A percentile compares a stretch with the other conserved stretches of the same genome.
phyloP scores from a whole-genome alignment of 2,888 invertebrate species.

The Agapetus fuscipes region DNA sequence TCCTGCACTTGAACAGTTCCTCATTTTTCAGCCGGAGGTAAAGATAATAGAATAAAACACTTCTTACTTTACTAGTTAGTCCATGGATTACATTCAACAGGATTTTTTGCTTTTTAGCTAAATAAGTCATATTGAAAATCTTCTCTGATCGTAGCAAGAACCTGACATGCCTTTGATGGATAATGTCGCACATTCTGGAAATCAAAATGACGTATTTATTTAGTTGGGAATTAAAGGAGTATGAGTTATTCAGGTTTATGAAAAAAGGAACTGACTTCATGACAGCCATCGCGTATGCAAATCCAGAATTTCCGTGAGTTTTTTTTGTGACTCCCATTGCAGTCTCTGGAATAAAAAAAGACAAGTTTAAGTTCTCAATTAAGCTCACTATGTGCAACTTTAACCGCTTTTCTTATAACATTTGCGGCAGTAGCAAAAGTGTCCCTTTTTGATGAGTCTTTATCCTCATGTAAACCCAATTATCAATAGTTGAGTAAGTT shows the following conservation, averaged over 20 bases:
- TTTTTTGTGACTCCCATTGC: constrained; percentile 76
- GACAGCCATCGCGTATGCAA: constrained; percentile 75
- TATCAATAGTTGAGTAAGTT: too few relatives aligned
- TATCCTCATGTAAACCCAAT: too few relatives aligned
- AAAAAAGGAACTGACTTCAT: constrained; percentile 48
- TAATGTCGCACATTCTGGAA: constrained; percentile 66
- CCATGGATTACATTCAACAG: constrained; percentile 64
- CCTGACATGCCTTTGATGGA: constrained; percentile 69
- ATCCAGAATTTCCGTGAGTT: constrained; percentile 61
- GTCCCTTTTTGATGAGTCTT: too few relatives aligned
- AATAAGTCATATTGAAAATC: constrained; percentile 59
- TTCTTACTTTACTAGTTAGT: constrained; percentile 59
- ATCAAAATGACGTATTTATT: too few relatives aligned
- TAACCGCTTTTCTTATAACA: too few relatives aligned
- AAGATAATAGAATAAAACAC: too few relatives aligned
- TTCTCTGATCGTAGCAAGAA: constrained; percentile 62
- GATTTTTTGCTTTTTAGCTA: constrained; percentile 57
- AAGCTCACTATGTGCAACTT: neutral
- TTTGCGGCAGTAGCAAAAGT: too few relatives aligned
- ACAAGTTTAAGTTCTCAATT: neutral
- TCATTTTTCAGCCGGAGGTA: too few relatives aligned
- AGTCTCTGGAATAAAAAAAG: constrained; percentile 48
- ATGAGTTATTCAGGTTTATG: constrained; percentile 1
- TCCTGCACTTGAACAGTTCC: too few relatives aligned
- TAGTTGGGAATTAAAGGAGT: too few relatives aligned